Base-by-base conservation (phyloP, 2,797 vertebrate species). In the Tamandua tetradactyla region DNA sequence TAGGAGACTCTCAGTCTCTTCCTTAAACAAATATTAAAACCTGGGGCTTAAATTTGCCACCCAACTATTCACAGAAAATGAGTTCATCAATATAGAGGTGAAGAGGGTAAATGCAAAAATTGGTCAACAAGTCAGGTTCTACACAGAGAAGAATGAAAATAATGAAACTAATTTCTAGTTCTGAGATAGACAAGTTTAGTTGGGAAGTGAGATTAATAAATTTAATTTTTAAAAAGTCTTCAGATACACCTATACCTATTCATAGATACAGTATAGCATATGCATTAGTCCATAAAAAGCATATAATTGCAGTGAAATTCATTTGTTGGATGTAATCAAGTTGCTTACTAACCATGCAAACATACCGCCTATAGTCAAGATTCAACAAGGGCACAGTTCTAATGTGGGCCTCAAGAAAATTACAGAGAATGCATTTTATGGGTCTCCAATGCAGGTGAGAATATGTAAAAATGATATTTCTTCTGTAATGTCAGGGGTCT, bases 351-450 rank as follows among this genome's bases (percentile, higher is more conserved):
- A 66, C 32, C 27, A 25, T 7, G 55, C 66, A 66, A 80, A 32
- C 7, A 55, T 10, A 25, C 1, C 47, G 25, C 1, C 47, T 37
- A 5, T 30, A 12, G 55, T 72, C 8, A 30, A 92, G 37, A 40
- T 25, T 71, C 32, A 68, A 3, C 6, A 1, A 89, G 3, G 13
- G 72, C 55, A 42, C 13, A 25, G 35, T 44, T 91, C 7, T 62
- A 89, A 66, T 23, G n/a, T 37, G 79, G 95, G 6, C 47, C 30
- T 83, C 42, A 57, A 27, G 35, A 91, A 69, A 94, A 93, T 7
- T 59, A 40, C 44, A 57, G 32, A 49, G 3, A 86, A 69, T 10
- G 23, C 40, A 64, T 15, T 35, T 52, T 25, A 42, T 30, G 59
- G 25, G 20, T 86, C 64, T 82, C 37, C 14, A 79, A 91, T 20